These are phyloP conservation scores for Riparia riparia DNA, from an alignment of 2,113 vertebrate genomes.

Conservation along the genomic window DNA sequence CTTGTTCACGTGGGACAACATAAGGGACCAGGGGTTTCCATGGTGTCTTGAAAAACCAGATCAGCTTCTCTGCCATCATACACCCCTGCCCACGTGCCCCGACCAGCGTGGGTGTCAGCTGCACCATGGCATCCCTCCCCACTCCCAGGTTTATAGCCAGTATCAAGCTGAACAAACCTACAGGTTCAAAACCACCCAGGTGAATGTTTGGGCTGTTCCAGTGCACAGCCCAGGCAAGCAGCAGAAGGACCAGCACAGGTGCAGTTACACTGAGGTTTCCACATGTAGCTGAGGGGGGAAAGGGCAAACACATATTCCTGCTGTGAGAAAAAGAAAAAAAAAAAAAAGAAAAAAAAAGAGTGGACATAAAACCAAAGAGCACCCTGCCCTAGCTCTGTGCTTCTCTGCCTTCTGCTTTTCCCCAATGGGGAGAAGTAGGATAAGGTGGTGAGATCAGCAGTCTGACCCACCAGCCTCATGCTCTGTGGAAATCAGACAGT, in stretches of 20 bases:
- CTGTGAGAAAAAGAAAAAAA: background rate
- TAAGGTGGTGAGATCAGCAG: background rate
- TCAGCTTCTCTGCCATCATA: background rate
- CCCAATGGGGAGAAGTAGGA: background rate
- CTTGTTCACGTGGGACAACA: background rate
- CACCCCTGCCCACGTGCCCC: background rate
- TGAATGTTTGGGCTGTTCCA: background rate
- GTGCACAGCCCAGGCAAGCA: background rate
- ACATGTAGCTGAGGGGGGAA: fast-evolving
- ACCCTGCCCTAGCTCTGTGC: background rate
- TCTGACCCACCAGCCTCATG: fast-evolving
- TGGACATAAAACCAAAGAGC: background rate
- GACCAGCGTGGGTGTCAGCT: fast-evolving
- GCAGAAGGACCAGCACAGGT: background rate
- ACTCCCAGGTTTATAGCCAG: background rate
- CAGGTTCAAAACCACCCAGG: background rate
- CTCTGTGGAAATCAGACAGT: background rate
- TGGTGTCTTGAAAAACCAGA: background rate
- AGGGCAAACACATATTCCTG: background rate
- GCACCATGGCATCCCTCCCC: background rate
- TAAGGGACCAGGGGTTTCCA: background rate
- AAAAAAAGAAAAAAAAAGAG: background rate
- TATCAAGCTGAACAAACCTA: background rate
- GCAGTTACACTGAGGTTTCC: background rate
- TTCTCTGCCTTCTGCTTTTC: background rate